phyloP scores from a whole-genome alignment of 2,797 vertebrate species.

The Silurus lanzhouensis region DNA sequence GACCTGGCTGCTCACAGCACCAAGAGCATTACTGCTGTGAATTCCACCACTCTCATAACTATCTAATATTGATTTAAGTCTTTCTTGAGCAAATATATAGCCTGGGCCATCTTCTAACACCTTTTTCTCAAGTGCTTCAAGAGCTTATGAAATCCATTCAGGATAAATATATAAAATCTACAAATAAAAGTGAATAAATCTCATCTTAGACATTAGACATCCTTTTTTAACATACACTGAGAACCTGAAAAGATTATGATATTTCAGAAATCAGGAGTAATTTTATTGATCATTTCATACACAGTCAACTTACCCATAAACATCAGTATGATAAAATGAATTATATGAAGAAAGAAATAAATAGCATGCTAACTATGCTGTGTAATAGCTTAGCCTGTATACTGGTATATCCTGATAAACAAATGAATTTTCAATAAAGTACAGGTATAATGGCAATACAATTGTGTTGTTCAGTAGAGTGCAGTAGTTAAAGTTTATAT shows the following conservation, averaged over 20 bases:
- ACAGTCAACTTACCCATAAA: background rate
- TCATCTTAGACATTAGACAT: background rate
- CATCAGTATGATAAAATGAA: background rate
- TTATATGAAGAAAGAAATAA: background rate
- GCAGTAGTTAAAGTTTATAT: constrained; percentile 3
- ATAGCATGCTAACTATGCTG: background rate
- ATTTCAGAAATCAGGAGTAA: background rate
- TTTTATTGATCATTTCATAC: background rate
- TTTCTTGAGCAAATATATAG: constrained; percentile 34
- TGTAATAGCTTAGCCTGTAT: background rate
- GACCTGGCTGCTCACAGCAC: constrained; percentile 25
- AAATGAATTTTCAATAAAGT: background rate
- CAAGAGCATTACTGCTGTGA: constrained; percentile 23
- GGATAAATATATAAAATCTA: background rate
- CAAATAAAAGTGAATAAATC: background rate
- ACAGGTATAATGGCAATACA: background rate
- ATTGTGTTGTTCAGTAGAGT: background rate
- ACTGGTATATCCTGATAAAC: constrained; percentile 6
- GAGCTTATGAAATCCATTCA: background rate
- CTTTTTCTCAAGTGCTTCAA: constrained; percentile 3
- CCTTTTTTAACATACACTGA: background rate
- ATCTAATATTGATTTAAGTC: constrained; percentile 33
- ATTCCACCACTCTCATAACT: background rate
- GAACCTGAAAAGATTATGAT: background rate
- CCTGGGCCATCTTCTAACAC: background rate